Evolutionary conservation across 2,797 vertebrate genomes (phyloP).

Genomic region (Novumbra hubbsi): DNA sequence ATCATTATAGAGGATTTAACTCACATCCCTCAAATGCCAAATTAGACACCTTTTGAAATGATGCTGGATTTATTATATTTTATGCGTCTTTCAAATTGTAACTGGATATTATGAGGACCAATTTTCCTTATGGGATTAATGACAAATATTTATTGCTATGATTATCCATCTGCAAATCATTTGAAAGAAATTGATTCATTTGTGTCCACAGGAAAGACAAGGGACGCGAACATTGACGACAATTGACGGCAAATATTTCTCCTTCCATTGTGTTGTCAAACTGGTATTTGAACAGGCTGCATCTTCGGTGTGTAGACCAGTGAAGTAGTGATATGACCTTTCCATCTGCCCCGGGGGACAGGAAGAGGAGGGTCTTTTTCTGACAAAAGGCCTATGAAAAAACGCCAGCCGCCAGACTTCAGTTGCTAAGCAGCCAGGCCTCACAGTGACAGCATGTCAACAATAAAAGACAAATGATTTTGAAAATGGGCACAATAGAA

Average conservation of each 20-base stretch:
- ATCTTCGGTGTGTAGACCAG: conserved; percentile 53
- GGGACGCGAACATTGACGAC: too few species aligned
- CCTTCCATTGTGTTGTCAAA: background rate
- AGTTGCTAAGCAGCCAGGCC: conserved; percentile 63
- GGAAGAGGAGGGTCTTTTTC: conserved; percentile 29
- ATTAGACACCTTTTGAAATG: background rate
- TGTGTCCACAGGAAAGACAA: background rate
- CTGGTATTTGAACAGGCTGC: conserved; percentile 3
- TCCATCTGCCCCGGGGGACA: conserved; percentile 56
- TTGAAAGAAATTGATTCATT: background rate
- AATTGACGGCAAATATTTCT: background rate
- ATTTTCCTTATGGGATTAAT: background rate
- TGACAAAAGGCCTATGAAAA: conserved; percentile 46
- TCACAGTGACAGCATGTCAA: conserved; percentile 64
- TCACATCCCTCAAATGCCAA: background rate
- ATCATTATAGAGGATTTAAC: background rate
- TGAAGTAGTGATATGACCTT: conserved; percentile 65
- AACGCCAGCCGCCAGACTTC: conserved; percentile 43
- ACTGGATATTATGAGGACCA: background rate
- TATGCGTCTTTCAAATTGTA: background rate
- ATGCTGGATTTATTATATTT: background rate
- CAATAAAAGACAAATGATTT: conserved; percentile 60
- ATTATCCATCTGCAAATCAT: background rate
- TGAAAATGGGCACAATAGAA: conserved; percentile 44
- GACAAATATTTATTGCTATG: background rate